These are phyloP conservation scores for Bactericera cockerelli DNA, from an alignment of 1,140 invertebrate species.

Conservation along the genomic window DNA sequence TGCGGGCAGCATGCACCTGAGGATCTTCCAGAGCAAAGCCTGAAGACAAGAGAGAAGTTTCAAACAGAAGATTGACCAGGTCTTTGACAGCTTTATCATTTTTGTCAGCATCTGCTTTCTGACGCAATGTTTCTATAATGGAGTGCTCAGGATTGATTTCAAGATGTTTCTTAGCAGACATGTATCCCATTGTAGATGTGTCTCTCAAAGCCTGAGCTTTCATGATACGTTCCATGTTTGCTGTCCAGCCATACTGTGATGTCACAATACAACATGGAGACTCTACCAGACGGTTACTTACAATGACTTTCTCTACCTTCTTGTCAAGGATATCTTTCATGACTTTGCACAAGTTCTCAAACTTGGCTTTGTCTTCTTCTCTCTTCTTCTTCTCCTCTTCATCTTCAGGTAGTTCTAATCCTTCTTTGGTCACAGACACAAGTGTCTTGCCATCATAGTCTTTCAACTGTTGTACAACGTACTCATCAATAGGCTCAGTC, in stretches of 20 bases:
- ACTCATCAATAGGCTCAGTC: constrained; percentile 98
- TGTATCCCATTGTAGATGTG: constrained; percentile 94
- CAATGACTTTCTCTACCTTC: constrained; percentile 93
- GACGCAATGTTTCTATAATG: constrained; percentile 75
- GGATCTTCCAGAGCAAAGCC: constrained; percentile 85
- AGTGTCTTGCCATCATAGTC: constrained; percentile 94
- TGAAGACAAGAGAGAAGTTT: constrained; percentile 78
- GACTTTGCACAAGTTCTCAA: constrained; percentile 87
- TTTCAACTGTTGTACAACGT: constrained; percentile 94
- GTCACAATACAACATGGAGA: constrained; percentile 99
- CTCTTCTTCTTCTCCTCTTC: constrained; percentile 92
- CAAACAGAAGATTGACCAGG: constrained; percentile 80
- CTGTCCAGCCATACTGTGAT: constrained; percentile 97
- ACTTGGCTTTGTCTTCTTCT: constrained; percentile 89
- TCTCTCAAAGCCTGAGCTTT: constrained; percentile 92
- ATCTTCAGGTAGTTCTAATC: constrained; percentile 87
- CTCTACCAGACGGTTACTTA: constrained; percentile 84
- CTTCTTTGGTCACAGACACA: constrained; percentile 95
- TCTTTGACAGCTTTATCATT: constrained; percentile 96
- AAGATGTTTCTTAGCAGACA: constrained; percentile 90
- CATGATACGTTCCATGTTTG: constrained; percentile 99
- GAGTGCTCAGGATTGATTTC: constrained; percentile 97
- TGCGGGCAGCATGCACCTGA: constrained; percentile 61
- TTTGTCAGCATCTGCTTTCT: constrained; percentile 87
- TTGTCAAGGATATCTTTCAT: constrained; percentile 97